Percentiles rank a stretch among this genome's conserved stretches.
Evolutionary conservation across 1,140 invertebrate species (phyloP).

Genomic region (Ptiloglossa arizonensis): DNA sequence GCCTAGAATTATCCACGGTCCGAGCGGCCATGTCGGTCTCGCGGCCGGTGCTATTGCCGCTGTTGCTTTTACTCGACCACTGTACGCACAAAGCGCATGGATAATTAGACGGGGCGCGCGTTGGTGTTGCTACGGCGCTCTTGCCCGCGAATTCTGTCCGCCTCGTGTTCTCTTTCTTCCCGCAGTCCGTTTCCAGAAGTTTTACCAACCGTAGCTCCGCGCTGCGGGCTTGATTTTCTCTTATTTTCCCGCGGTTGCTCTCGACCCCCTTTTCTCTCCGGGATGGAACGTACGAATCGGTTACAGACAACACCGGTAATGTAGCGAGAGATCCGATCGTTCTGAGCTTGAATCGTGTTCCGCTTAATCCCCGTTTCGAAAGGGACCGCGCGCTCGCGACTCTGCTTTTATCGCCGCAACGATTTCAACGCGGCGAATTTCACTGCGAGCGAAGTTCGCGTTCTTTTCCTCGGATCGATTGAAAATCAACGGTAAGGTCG

Average conservation of each 20-base stretch:
- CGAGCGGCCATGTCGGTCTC: constrained; percentile 43
- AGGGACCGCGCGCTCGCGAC: neutral
- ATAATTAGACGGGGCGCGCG: constrained; percentile 56
- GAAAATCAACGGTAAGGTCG: no score
- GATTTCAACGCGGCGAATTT: neutral
- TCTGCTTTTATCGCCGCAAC: constrained; percentile 2
- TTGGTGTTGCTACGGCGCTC: neutral
- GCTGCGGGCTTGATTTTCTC: neutral
- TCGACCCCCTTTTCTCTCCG: neutral
- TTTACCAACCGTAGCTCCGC: constrained; percentile 2
- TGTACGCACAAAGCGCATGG: constrained; percentile 61
- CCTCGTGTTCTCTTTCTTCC: neutral
- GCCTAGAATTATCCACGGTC: constrained; percentile 52
- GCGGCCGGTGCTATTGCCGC: constrained; percentile 34
- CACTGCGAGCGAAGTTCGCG: no score
- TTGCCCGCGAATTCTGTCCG: constrained; percentile 7
- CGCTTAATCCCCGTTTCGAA: constrained; percentile 3
- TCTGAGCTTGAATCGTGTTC: constrained; percentile 1
- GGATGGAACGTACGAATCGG: neutral
- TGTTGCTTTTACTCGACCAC: constrained; percentile 42
- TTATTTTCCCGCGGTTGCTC: constrained; percentile 8
- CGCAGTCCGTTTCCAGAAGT: neutral
- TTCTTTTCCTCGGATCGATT: no score
- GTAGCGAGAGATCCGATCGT: neutral
- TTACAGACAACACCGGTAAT: neutral